These are phyloP conservation scores for Rhagonycha lutea DNA, from an alignment of 2,888 invertebrate species.

Conservation along the genomic window DNA sequence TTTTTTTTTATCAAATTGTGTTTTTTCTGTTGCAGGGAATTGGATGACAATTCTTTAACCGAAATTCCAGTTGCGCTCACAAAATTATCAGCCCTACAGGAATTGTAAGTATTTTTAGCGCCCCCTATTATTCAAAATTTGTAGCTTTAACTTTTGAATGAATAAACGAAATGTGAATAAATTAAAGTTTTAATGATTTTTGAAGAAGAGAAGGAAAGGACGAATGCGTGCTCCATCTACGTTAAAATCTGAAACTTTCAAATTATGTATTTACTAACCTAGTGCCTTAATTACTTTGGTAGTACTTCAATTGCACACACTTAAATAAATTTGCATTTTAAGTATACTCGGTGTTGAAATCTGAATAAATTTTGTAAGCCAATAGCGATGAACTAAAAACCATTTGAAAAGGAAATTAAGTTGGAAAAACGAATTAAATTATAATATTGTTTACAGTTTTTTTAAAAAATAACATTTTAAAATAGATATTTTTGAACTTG, in stretches of 20 bases:
- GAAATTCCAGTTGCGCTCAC: slow-evolving; percentile 77
- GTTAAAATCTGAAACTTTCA: not conserved
- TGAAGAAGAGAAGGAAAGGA: not conserved
- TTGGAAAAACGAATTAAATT: not conserved
- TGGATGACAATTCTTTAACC: slow-evolving; percentile 75
- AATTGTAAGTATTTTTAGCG: slow-evolving; percentile 73
- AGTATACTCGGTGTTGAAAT: not conserved
- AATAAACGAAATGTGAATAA: not conserved
- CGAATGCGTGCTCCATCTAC: not conserved
- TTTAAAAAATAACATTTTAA: not conserved
- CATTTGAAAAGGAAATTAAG: not conserved
- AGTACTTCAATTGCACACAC: not conserved
- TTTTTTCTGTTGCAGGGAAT: slow-evolving; percentile 60
- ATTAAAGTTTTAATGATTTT: not conserved
- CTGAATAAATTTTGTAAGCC: not conserved
- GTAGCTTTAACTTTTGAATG: not conserved
- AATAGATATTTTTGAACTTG: not conserved
- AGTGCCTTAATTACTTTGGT: not conserved
- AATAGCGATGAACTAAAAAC: not conserved
- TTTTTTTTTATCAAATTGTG: not conserved
- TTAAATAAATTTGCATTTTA: slow-evolving; percentile 1
- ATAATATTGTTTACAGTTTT: not conserved
- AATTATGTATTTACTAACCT: not conserved
- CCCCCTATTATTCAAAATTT: not conserved
- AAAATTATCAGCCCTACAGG: slow-evolving; percentile 75